Evolutionary conservation across 2,113 vertebrate genomes (phyloP), one percentile per base, ranked within the genome.

Genomic region (Peromyscus leucopus): DNA sequence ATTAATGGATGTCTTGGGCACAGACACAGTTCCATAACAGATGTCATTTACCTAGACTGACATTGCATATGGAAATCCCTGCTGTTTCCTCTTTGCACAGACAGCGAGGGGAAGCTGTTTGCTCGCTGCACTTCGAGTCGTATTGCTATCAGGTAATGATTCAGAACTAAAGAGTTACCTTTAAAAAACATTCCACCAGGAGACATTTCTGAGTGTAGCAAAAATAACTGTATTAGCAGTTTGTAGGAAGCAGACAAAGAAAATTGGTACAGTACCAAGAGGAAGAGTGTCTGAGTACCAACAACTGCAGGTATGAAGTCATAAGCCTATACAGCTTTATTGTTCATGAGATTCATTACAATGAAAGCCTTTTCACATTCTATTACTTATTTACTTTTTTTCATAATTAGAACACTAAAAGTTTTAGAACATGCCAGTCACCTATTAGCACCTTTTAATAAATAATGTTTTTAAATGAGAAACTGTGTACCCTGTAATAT

Each of bases 1-100:
- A 84, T 84, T 98, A 98, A 96, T 59, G 95, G 75, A 92, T 96
- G 78, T 86, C 97, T 97, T 59, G 55, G 63, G 96, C 97, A 79
- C 97, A 98, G 95, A 97, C 86, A 69, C 28, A 4, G 80, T 97
- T 97, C 95, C 87, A 15, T 48, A 97, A 78, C 75, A 98, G 96
- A 96, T 97, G 93, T 93, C 83, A 98, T 95, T 98, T 98, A 97
- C 94, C 82, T 96, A 94, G 94, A 96, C 86, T 93, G 92, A 97
- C 93, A 95, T 79, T 51, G 11, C 61, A 3, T 93, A 57, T 79
- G 75, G 78, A 90, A 90, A 79, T 46, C 16, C 89, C 87, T 61
- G 88, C 85, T 96, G 59, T 26, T 96, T 85, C 89, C 79, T 42
- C 63, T 97, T 92, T 97, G 76, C 93, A 91, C 91, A 83, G 85